Base-by-base conservation (phyloP, 2,888 invertebrate genomes). In the Cataglyphis livida region DNA sequence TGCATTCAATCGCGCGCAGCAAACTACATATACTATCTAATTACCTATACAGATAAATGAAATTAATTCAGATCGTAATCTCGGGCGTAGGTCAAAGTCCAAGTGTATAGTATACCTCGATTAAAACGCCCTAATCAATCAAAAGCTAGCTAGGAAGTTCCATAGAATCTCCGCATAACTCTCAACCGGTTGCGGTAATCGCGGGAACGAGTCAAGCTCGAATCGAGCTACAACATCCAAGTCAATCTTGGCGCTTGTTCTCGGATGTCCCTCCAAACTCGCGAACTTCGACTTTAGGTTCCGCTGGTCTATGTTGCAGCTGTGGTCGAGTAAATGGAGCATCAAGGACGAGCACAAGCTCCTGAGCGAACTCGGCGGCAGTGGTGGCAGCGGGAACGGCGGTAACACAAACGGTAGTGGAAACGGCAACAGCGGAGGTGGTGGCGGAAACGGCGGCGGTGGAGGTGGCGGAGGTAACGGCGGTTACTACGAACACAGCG, bases 341-440 rank as follows among this genome's bases (percentile, higher is more conserved):
- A 97, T 98, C 93, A 98, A 98, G 95, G 98, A 98, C 95, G 98
- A 98, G 94, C 98, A 98, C 95, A 98, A 98, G 95, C 95, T 98
- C 73, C 95, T 98, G 87, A 98, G 98, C 68, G 98, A 98, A 94
- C 95, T 98, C 66, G 97, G 95, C 95, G 89, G 92, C 82, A 87
- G 91, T 82, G 92, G 92, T 85, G 95, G 96, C 83, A 92, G 94
- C 92, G 88, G 95, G 90, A 90, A 93, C 28, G 94, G 93, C 79
- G 93, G 93, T 25, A 91, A 92, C 51, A 92, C 91, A 78, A 93
- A 92, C 81, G 93, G 95, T 85, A 90, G 93, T 92, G 87, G 95
- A 91, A 87, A 91, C 85, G 87, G 90, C 85, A 90, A 92, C 88
- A 95, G 95, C 18, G 95, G 95, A 88, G 94, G 95, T 12, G 95